Percentiles rank a stretch among this genome's conserved stretches.
These are phyloP conservation scores for Tachyglossus aculeatus DNA, from an alignment of 2,797 vertebrate genomes.

Conservation along the genomic window DNA sequence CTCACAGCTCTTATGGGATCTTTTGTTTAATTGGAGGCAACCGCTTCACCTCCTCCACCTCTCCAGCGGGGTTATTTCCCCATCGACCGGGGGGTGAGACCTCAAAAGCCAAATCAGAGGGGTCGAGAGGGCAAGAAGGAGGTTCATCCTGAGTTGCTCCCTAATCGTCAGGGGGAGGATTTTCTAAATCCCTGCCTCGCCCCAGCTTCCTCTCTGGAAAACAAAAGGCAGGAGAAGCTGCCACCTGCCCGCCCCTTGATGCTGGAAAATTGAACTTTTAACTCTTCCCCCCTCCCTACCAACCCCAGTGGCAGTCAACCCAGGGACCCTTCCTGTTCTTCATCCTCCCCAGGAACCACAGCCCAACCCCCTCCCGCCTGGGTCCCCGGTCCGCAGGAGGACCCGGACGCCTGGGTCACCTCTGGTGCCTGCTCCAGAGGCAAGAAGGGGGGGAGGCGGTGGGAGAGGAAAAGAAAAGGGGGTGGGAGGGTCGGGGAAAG, in stretches of 20 bases:
- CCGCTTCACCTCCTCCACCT: no score
- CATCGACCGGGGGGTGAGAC: background rate
- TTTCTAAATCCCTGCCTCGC: background rate
- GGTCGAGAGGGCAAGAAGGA: background rate
- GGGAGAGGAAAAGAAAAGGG: background rate
- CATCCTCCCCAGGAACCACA: background rate
- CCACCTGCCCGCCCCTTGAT: background rate
- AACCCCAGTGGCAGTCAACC: background rate
- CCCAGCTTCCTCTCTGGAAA: background rate
- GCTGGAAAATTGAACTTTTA: no score
- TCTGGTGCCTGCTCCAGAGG: conserved; percentile 17
- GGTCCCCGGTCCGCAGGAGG: background rate
- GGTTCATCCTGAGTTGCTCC: background rate
- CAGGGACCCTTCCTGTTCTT: no score
- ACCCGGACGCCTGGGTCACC: background rate
- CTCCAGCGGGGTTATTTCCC: background rate
- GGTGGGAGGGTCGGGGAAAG: background rate
- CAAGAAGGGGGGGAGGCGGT: background rate
- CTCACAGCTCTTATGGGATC: background rate
- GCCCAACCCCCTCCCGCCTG: background rate
- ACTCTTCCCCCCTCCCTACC: background rate
- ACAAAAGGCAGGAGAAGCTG: background rate
- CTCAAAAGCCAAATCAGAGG: background rate
- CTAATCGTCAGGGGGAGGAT: background rate
- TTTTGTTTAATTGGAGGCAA: background rate